Evolutionary conservation across 2,888 invertebrate species (phyloP), one percentile per base, ranked within the genome.

Genomic region (Napeogenes inachia): DNA sequence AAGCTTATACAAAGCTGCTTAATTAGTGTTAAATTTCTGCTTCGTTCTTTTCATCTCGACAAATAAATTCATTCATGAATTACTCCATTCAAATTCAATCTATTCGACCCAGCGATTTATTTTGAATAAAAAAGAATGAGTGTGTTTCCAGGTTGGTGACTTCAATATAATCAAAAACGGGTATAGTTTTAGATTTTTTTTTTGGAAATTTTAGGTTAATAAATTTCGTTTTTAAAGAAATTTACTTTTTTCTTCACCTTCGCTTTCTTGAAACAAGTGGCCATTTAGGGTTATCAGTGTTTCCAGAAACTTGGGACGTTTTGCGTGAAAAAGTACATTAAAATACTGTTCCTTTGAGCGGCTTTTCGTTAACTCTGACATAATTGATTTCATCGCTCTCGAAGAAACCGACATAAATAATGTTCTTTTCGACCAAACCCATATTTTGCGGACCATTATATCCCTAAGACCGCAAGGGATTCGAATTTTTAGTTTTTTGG

Each of bases 381-480:
- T 72, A 72, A 75, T 74, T 73, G 72, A 75, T 75, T 75, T 67
- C 61, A 68, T 65, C 65, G 61, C 64, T 47, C 59, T 57, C 59
- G 64, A 58, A 46, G 60, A 61, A 59, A 62, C 62, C 58, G 64
- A 58, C 58, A 62, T 65, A 67, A 64, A 65, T 68, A 57, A 62
- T 45, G 38, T 58, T 58, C 59, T 67, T 63, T 56, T 59, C 35
- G 5, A 54, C 50, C 45, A 35, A 59, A 61, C 50, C 47, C 45
- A 57, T 61, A 63, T 65, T 62, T 65, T 67, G 56, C 57, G 45
- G 62, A 62, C 62, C 60, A 57, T 61, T 67, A 61, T 59, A 30
- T 60, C 8, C 54, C 47, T 54, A 35, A 35, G 42, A 21, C 45
- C 12, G 38, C 33, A 45, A 54, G 50, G 30, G 55, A 38, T 58